Evolutionary conservation across 2,113 vertebrate species (phyloP), one percentile per base, ranked within the genome.

Genomic region (Tetrao urogallus): DNA sequence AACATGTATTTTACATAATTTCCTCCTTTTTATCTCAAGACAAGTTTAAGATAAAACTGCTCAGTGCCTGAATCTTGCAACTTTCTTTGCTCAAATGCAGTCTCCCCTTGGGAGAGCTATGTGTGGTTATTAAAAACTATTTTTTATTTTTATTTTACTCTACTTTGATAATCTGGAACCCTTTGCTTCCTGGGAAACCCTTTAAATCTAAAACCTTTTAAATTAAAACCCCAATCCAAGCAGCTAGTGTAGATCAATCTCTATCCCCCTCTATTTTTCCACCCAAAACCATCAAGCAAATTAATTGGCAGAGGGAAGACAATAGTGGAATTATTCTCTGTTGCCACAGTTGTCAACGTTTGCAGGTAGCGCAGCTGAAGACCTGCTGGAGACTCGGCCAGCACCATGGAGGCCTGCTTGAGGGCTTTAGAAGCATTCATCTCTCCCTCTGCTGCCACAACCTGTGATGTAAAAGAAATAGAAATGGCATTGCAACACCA

Each of bases 271-370:
- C n/a, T 83, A 34, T 70, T 94, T 89, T 82, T 94, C 24, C 74
- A 43, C 20, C 80, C 77, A 15, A 98, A 97, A 60, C 58, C 79
- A 60, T 98, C 98, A 12, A 99, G 69, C 4, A 99, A 45, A 61
- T 98, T 98, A 63, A 99, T 96, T 43, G 99, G 99, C 89, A 99
- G 86, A 45, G 98, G 98, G 88, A 99, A 99, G 90, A 99, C 69
- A 36, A 99, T 98, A 79, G 99, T 99, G 78, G 98, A 99, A 95
- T 99, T 99, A 95, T 98, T 98, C 97, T 99, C 98, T 0, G 97
- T 95, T 70, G 99, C 98, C 12, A 99, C 97, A 10, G 95, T 95
- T 96, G 86, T 97, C 57, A 99, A 96, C 0, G 98, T 98, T 95
- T 99, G 99, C 84, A 99, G 97, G 97, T 99, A 99, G 66, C 97